phyloP scores from a whole-genome alignment of 35 echinoderm and acorn worm genomes.

The Acanthaster planci region DNA sequence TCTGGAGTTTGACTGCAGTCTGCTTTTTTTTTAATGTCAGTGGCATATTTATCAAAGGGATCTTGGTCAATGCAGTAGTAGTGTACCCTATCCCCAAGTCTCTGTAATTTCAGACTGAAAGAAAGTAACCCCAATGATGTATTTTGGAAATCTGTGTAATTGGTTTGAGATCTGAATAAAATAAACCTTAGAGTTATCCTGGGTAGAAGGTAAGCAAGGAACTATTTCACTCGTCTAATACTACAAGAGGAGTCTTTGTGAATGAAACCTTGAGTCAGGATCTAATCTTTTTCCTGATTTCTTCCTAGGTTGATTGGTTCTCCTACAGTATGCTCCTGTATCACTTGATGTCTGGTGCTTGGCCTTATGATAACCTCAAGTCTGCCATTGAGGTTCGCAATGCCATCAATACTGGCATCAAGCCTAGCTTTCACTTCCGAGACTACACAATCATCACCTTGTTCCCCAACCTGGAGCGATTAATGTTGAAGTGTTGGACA shows the following conservation, averaged over 20 bases:
- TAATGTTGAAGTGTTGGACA: slow-evolving; percentile 61
- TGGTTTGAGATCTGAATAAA: not conserved
- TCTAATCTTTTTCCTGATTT: not conserved
- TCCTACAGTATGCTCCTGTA: slow-evolving; percentile 72
- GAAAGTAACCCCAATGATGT: too few relatives aligned
- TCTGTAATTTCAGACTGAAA: too few relatives aligned
- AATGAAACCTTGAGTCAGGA: not conserved
- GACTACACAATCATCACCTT: slow-evolving; percentile 39
- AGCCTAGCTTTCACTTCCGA: slow-evolving; percentile 57
- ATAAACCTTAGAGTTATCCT: not conserved
- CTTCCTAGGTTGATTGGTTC: slow-evolving; percentile 72
- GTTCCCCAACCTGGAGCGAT: slow-evolving; percentile 40
- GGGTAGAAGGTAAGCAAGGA: not conserved
- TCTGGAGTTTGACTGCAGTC: too few relatives aligned
- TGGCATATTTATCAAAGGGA: too few relatives aligned
- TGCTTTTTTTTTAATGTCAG: too few relatives aligned
- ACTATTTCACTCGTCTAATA: not conserved
- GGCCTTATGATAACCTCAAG: slow-evolving; percentile 59
- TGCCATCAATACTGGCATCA: slow-evolving; percentile 42
- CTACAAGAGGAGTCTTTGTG: not conserved
- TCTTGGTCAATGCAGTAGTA: too few relatives aligned
- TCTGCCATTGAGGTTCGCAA: slow-evolving; percentile 43
- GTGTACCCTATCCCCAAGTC: too few relatives aligned
- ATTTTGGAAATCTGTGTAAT: too few relatives aligned
- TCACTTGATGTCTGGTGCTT: slow-evolving; percentile 44